A percentile compares a stretch with the other conserved stretches of the same genome.
These are phyloP conservation scores for Pluvialis apricaria DNA, from an alignment of 2,113 vertebrate species.

Conservation along the genomic window DNA sequence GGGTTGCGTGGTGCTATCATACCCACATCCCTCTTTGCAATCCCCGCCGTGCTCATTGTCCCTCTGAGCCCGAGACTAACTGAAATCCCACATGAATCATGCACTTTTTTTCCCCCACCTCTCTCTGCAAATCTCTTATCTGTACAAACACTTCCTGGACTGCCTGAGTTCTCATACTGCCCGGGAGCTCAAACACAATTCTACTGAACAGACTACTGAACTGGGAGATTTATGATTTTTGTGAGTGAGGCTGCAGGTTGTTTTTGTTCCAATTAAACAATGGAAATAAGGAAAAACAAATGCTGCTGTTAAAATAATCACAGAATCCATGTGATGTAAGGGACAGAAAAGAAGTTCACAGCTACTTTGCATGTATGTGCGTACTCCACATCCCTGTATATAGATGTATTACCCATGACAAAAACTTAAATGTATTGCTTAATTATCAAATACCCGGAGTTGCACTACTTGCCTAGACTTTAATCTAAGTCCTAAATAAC, in stretches of 20 bases:
- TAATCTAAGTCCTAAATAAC: neutral
- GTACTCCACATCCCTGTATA: neutral
- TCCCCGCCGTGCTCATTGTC: rapidly evolving
- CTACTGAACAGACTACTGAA: neutral
- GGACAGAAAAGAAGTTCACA: neutral
- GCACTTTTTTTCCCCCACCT: neutral
- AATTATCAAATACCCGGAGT: neutral
- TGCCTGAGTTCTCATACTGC: conserved; percentile 47
- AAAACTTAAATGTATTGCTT: neutral
- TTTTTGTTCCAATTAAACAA: conserved; percentile 60
- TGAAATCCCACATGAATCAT: neutral
- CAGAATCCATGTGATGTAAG: neutral
- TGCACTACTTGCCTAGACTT: neutral
- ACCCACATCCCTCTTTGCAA: neutral
- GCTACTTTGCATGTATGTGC: neutral
- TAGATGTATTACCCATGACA: neutral
- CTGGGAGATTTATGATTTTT: conserved; percentile 51
- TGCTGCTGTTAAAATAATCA: conserved; percentile 13
- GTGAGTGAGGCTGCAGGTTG: neutral
- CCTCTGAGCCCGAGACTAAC: neutral
- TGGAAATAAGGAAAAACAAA: conserved; percentile 47
- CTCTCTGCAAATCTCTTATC: conserved; percentile 44
- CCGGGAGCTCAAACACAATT: neutral
- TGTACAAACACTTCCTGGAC: conserved; percentile 52
- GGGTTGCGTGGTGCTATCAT: neutral